Conservation (phyloP, 2,888 invertebrate genomes). For the Stratiomys singularior region DNA sequence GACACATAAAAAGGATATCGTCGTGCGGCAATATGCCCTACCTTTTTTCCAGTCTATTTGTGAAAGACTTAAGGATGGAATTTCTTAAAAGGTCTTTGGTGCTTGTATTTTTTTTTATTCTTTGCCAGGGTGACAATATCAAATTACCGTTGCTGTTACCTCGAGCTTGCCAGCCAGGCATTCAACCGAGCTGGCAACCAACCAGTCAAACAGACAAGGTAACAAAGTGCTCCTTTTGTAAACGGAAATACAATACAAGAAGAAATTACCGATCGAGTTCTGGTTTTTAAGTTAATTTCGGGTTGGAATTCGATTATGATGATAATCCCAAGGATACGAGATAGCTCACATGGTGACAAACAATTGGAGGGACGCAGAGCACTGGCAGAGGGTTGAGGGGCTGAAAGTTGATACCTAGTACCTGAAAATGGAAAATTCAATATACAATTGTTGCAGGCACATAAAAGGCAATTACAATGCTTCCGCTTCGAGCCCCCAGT, state of each 20-base stretch:
- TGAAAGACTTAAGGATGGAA: conserved; percentile 27
- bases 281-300: conserved; percentile 40
- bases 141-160: conserved; percentile 29
- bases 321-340: conserved; percentile 13
- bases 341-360: background rate
- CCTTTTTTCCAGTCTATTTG: conserved; percentile 31
- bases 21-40: background rate
- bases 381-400: background rate
- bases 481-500: background rate
- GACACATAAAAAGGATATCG: conserved; percentile 30
- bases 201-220: conserved; percentile 16
- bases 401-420: conserved; percentile 2
- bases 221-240: conserved; percentile 27
- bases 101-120: conserved; percentile 15
- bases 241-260: conserved; percentile 30
- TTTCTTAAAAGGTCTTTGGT: conserved; percentile 41
- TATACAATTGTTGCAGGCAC: conserved; percentile 30
- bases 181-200: background rate
- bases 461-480: conserved; percentile 25
- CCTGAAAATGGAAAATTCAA: conserved; percentile 11
- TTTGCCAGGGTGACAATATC: conserved; percentile 31
- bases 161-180: background rate
- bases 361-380: background rate
- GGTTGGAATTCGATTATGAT: conserved; percentile 28
- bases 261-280: conserved; percentile 38